A percentile compares a stretch with the other conserved stretches of the same genome.
phyloP scores from a whole-genome alignment of 2,113 vertebrate species.

The Nipponia nippon region DNA sequence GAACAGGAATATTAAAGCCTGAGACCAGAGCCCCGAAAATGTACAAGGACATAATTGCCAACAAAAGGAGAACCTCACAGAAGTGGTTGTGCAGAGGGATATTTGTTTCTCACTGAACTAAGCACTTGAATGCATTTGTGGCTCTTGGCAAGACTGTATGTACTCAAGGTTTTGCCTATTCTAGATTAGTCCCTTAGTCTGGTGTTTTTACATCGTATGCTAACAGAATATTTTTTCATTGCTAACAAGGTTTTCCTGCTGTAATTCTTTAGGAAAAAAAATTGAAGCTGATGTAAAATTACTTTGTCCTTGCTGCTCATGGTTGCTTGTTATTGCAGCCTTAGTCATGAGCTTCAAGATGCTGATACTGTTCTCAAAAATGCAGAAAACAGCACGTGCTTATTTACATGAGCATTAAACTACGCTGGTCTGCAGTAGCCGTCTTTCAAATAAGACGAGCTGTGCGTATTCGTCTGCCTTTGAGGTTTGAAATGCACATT shows the following conservation, averaged over 20 bases:
- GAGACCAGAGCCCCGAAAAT: not conserved
- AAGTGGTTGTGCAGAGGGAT: not conserved
- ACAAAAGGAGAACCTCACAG: slow-evolving; percentile 7
- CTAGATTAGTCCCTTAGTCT: not conserved
- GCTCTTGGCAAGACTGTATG: slow-evolving; percentile 53
- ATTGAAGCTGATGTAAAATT: not conserved
- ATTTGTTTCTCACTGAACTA: slow-evolving; percentile 5
- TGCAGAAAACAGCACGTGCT: slow-evolving; percentile 17
- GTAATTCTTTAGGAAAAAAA: not conserved
- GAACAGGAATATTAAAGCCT: not conserved
- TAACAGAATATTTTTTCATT: not conserved
- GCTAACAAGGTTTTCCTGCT: not conserved
- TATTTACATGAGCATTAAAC: not conserved
- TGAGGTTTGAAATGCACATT: not conserved
- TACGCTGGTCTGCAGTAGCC: not conserved
- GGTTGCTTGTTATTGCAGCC: not conserved
- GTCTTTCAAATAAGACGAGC: not conserved
- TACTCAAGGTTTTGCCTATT: slow-evolving; percentile 35
- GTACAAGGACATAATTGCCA: not conserved
- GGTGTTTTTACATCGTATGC: not conserved
- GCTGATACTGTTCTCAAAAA: not conserved
- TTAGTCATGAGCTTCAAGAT: slow-evolving; percentile 8
- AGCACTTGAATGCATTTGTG: slow-evolving; percentile 45
- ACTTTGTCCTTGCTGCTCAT: not conserved
- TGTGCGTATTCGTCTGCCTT: not conserved